phyloP scores from a whole-genome alignment of 2,797 vertebrate genomes.

The Oreonectes daqikongensis region DNA sequence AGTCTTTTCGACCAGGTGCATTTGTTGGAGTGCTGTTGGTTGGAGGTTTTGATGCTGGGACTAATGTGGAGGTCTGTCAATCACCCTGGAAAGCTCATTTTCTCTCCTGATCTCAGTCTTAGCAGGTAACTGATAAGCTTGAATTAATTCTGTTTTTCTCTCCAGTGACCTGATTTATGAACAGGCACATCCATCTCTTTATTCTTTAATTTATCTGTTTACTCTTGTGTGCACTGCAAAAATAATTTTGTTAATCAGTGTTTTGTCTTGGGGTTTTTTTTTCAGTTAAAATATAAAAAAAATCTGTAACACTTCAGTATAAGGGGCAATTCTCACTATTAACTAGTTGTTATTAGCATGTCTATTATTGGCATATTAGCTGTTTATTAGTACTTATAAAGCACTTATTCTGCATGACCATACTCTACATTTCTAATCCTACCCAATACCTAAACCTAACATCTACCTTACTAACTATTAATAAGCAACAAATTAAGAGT shows the following conservation, averaged over 20 bases:
- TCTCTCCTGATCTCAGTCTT: slow-evolving; percentile 92
- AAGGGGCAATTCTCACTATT: too few species aligned
- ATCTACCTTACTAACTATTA: too few species aligned
- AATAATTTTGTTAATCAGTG: not conserved
- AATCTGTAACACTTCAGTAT: too few species aligned
- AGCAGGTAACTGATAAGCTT: slow-evolving; percentile 83
- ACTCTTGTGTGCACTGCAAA: not conserved
- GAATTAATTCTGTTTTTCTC: slow-evolving; percentile 3
- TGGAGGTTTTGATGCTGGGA: slow-evolving; percentile 97
- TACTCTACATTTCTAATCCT: too few species aligned
- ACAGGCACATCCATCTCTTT: slow-evolving; percentile 5
- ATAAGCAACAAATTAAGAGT: too few species aligned
- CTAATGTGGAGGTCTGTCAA: slow-evolving; percentile 98
- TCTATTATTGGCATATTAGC: too few species aligned
- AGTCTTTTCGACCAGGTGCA: slow-evolving; percentile 92
- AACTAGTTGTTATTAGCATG: too few species aligned
- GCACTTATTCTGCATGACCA: too few species aligned
- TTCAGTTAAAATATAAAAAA: too few species aligned
- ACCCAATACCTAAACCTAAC: too few species aligned
- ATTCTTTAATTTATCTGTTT: not conserved
- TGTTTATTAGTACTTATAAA: too few species aligned
- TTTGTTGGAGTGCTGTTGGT: slow-evolving; percentile 95
- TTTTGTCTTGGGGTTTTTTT: not conserved
- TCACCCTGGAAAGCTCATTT: slow-evolving; percentile 95
- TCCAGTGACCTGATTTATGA: slow-evolving; percentile 10